These are phyloP conservation scores for Lepidurus apus DNA, from an alignment of 1,140 invertebrate species.

Conservation along the genomic window DNA sequence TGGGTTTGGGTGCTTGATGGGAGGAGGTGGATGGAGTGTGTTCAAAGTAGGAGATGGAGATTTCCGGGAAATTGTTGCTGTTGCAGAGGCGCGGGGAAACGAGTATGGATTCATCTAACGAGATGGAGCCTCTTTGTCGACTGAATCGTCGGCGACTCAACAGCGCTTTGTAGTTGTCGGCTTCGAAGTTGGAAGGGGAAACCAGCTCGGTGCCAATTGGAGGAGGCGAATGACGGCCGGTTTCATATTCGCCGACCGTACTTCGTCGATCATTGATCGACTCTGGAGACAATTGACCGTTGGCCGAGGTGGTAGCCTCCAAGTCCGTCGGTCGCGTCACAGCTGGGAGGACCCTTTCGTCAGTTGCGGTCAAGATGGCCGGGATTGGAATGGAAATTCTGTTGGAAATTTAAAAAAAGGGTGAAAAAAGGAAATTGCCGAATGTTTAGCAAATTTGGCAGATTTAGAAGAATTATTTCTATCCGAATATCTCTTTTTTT, in stretches of 20 bases:
- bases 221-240: not conserved
- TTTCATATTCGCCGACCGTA: not conserved
- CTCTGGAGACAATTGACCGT: not conserved
- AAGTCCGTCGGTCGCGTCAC: not conserved
- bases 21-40: constrained; percentile 2
- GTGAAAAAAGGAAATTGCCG: no score
- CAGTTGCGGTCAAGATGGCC: not conserved
- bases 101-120: constrained; percentile 34
- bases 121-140: constrained; percentile 34
- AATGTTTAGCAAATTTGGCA: no score
- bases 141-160: constrained; percentile 28
- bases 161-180: constrained; percentile 24
- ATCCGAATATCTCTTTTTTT: no score
- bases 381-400: constrained; percentile 10
- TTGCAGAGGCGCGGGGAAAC: constrained; percentile 30
- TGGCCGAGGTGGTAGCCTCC: not conserved
- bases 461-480: no score
- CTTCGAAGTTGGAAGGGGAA: not conserved
- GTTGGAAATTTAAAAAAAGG: not conserved
- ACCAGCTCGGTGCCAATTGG: not conserved
- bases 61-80: constrained; percentile 20
- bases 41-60: constrained; percentile 19
- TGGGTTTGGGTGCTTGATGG: not conserved
- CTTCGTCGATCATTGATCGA: not conserved
- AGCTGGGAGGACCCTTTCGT: not conserved